Percentiles rank a stretch among this genome's conserved stretches.
Evolutionary conservation across 2,113 vertebrate species (phyloP).

Genomic region (Phocoena phocoena): DNA sequence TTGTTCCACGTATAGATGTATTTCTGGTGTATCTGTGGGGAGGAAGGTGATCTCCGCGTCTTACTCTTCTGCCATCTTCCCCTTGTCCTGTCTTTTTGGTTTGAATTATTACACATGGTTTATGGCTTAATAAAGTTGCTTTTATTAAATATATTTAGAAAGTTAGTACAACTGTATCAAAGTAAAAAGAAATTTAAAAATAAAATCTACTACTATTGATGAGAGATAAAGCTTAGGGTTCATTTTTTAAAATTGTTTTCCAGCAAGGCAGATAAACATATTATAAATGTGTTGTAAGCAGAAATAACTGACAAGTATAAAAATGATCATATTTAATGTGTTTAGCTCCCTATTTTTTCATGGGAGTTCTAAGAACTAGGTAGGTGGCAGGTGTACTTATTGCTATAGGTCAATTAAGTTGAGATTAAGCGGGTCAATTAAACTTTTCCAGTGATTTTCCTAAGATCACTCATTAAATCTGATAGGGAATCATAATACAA

Average conservation of each 20-base stretch:
- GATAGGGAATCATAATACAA: background rate
- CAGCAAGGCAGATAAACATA: background rate
- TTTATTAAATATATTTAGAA: slow-evolving; percentile 37
- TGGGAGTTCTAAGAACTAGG: background rate
- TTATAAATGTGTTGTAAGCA: background rate
- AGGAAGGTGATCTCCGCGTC: too few relatives aligned
- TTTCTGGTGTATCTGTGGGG: too few relatives aligned
- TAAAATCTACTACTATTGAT: background rate
- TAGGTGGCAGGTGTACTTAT: background rate
- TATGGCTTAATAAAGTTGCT: slow-evolving; percentile 42
- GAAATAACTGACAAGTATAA: background rate
- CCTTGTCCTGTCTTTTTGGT: too few relatives aligned
- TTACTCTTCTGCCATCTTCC: too few relatives aligned
- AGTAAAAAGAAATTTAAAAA: slow-evolving; percentile 28
- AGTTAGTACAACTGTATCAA: background rate
- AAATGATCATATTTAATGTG: background rate
- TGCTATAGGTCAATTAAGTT: background rate
- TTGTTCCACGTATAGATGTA: too few relatives aligned
- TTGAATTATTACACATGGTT: slow-evolving; percentile 49
- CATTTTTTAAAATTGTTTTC: background rate
- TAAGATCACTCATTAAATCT: background rate
- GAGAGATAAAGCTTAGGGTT: background rate
- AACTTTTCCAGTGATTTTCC: background rate
- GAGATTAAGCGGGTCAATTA: background rate
- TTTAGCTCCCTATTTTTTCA: background rate